Conservation (phyloP, 2,113 vertebrate species). For the Tragelaphus strepsiceros region DNA sequence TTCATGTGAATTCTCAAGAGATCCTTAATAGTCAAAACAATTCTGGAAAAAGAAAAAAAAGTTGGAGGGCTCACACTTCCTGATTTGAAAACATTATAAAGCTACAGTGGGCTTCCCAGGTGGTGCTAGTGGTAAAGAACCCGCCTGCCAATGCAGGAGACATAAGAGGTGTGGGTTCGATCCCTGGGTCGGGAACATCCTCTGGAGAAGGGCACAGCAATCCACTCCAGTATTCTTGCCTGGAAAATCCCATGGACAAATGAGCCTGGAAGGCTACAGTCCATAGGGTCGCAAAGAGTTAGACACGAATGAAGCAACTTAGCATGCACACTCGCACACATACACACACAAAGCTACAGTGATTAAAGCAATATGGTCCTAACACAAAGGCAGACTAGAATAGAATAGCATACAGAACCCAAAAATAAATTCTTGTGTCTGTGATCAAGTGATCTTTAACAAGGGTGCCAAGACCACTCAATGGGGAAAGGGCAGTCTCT, state of each 20-base stretch:
- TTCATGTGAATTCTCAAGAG: background rate
- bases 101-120: background rate
- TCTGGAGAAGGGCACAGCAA: background rate
- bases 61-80: background rate
- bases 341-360: background rate
- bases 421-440: background rate
- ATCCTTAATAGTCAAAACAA: background rate
- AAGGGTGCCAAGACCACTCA: background rate
- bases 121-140: background rate
- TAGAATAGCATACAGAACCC: background rate
- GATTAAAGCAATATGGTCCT: background rate
- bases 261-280: background rate
- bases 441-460: background rate
- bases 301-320: background rate
- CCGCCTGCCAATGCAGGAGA: background rate
- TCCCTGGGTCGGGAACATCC: background rate
- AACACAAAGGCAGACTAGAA: background rate
- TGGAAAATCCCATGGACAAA: background rate
- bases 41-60: background rate
- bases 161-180: rapidly evolving
- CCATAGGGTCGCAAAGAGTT: background rate
- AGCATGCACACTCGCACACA: background rate
- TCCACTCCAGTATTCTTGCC: background rate
- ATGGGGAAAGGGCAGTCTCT: background rate
- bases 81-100: background rate